A percentile compares a stretch with the other conserved stretches of the same genome.
phyloP scores from a whole-genome alignment of 2,888 invertebrate genomes.

The Pyrgus malvae region DNA sequence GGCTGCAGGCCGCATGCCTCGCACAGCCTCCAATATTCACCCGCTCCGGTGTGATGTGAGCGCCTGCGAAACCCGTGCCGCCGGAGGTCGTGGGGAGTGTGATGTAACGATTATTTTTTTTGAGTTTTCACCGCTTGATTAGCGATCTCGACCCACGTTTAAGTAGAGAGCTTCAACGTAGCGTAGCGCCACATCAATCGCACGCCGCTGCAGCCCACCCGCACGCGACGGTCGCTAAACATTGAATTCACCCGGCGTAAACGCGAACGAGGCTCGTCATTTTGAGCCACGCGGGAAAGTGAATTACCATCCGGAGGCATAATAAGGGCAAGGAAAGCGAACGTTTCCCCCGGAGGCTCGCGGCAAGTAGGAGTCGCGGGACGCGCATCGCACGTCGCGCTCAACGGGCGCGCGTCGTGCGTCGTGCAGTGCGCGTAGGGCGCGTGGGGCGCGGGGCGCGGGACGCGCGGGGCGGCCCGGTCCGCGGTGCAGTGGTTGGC shows the following conservation, averaged over 20 bases:
- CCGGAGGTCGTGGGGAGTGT: conserved; percentile 18
- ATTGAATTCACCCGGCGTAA: no score
- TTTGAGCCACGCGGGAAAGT: conserved; percentile 36
- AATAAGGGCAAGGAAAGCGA: conserved; percentile 47
- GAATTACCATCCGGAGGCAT: conserved; percentile 44
- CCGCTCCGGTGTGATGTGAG: conserved; percentile 19
- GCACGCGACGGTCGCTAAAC: conserved; percentile 1
- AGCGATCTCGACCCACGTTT: conserved; percentile 8
- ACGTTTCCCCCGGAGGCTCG: conserved; percentile 32
- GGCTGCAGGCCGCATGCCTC: conserved; percentile 35
- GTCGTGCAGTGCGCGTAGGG: conserved; percentile 44
- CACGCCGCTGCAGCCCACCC: conserved; percentile 6
- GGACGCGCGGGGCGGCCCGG: conserved; percentile 42
- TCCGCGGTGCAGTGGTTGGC: conserved; percentile 68
- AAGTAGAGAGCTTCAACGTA: conserved; percentile 16
- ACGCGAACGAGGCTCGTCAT: neutral
- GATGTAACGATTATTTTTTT: conserved; percentile 29
- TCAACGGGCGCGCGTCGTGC: conserved; percentile 32
- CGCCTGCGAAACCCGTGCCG: conserved; percentile 16
- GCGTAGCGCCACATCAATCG: conserved; percentile 7
- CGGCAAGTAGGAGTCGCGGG: conserved; percentile 4
- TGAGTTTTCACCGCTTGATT: conserved; percentile 6
- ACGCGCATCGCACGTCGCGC: conserved; percentile 32
- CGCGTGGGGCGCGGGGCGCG: conserved; percentile 42
- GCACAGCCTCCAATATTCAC: conserved; percentile 15